Conservation (phyloP, 2,888 invertebrate species). For the Mesodorylaimus sp. region DNA sequence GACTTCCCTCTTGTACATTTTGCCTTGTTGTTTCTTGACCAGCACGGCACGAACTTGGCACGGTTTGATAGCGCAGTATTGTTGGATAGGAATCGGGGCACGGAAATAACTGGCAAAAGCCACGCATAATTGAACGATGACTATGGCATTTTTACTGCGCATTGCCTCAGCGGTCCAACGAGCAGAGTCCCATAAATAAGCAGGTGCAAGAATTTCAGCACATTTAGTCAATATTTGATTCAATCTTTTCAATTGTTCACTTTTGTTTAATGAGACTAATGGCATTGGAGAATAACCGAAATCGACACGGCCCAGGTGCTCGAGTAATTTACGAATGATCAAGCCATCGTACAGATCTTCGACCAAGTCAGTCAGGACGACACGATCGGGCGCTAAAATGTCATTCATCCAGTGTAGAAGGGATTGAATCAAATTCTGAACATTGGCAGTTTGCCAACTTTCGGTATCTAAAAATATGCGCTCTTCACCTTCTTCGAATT, state of each 20-base stretch:
- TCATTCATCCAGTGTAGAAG: constrained; percentile 97
- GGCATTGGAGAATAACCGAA: constrained; percentile 47
- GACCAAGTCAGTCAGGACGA: constrained; percentile 84
- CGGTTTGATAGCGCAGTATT: too few species aligned
- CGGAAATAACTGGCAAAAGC: constrained; percentile 74
- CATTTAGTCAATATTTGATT: constrained; percentile 67
- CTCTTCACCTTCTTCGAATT: constrained; percentile 73
- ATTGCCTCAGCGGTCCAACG: constrained; percentile 95
- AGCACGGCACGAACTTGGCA: constrained; percentile 15
- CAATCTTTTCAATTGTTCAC: constrained; percentile 85
- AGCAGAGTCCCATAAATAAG: constrained; percentile 48
- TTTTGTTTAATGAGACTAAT: constrained; percentile 94
- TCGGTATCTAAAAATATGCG: constrained; percentile 79
- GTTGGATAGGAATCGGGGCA: constrained; percentile 83
- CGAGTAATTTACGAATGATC: constrained; percentile 50
- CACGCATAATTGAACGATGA: constrained; percentile 81
- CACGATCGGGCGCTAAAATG: constrained; percentile 80
- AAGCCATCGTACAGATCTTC: constrained; percentile 97
- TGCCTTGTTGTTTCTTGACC: constrained; percentile 41
- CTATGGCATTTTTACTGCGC: constrained; percentile 85
- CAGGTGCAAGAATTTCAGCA: constrained; percentile 48
- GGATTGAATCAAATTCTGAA: constrained; percentile 57
- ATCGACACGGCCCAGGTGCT: constrained; percentile 27
- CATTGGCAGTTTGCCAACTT: constrained; percentile 65
- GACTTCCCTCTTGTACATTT: constrained; percentile 44